phyloP scores from a whole-genome alignment of 2,797 vertebrate species.

The Spheniscus humboldti region DNA sequence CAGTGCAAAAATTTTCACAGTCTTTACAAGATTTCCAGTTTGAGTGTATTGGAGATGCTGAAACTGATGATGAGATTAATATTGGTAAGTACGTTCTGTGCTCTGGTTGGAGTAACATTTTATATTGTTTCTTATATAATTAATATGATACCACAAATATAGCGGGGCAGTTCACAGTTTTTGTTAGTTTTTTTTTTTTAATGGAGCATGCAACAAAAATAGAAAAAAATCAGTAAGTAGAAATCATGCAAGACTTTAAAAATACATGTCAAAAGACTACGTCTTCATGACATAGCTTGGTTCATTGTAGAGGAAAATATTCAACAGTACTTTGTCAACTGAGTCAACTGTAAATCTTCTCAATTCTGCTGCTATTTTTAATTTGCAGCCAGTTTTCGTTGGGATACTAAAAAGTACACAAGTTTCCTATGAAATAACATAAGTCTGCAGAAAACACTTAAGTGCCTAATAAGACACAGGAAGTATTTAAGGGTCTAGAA shows the following conservation, averaged over 20 bases:
- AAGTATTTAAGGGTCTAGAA: not conserved
- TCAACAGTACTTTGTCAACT: not conserved
- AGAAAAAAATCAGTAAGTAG: not conserved
- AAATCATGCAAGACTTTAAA: not conserved
- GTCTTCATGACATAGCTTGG: not conserved
- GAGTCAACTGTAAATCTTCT: not conserved
- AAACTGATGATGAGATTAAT: conserved; percentile 97
- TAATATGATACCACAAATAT: not conserved
- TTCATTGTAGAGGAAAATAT: not conserved
- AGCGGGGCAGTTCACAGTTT: not conserved
- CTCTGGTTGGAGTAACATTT: not conserved
- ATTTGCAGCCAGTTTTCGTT: not conserved
- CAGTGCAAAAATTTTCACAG: conserved; percentile 95
- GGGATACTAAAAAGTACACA: not conserved
- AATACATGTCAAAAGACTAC: not conserved
- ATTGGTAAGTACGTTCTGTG: conserved; percentile 82
- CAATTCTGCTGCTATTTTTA: not conserved
- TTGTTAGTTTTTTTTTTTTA: not conserved
- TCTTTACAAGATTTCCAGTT: conserved; percentile 97
- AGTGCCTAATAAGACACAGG: not conserved
- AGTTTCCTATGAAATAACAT: not conserved
- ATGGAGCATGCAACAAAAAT: not conserved
- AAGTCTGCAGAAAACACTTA: not conserved
- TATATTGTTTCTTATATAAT: not conserved
- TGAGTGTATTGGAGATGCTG: conserved; percentile 96